Evolutionary conservation across 2,888 invertebrate genomes (phyloP), one percentile per base, ranked within the genome.

Genomic region (Sturmia bella): DNA sequence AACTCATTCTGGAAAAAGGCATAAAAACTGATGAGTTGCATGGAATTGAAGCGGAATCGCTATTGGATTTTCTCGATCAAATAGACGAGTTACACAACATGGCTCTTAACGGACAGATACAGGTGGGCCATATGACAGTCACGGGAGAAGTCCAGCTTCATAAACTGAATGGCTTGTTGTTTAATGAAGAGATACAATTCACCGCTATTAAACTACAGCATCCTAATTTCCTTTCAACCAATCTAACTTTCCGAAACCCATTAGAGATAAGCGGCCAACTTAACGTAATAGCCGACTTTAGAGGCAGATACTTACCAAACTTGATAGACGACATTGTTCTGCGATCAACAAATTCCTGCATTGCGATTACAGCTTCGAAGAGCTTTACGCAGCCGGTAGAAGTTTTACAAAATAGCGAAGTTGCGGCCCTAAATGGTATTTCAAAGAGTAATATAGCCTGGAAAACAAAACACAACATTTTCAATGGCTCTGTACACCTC

Each of bases 151-250:
- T 90, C 0, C 85, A 87, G 39, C 57, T 85, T 0, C 75, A 85
- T 2, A 75, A 78, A 9, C 76, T 91, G 0, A 90, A 91, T 69
- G 87, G 84, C 0, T 77, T 84, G 0, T 54, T 85, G 17, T 84
- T 90, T n/a, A 85, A 87, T 63, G 85, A 85, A n/a, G 87, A 89
- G 9, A 83, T 91, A 63, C 87, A 91, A 68, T 86, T 89, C 41
- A 88, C 89, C 41, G 91, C 88, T 3, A 85, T 91, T 57, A 92
- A 91, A 90, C 84, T 91, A 13, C 88, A 91, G 85, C 87, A 88
- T 37, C 86, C 89, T 45, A 91, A 92, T 76, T 86, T 86, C 24
- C 83, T 91, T n/a, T 84, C 85, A 11, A 87, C 84, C 0, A 83
- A 85, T 2, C 80, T 91, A 48, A 84, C 63, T 37, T 91, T 92